phyloP scores from a whole-genome alignment of 2,113 vertebrate species.

The Hypocryptadius cinnamomeus region DNA sequence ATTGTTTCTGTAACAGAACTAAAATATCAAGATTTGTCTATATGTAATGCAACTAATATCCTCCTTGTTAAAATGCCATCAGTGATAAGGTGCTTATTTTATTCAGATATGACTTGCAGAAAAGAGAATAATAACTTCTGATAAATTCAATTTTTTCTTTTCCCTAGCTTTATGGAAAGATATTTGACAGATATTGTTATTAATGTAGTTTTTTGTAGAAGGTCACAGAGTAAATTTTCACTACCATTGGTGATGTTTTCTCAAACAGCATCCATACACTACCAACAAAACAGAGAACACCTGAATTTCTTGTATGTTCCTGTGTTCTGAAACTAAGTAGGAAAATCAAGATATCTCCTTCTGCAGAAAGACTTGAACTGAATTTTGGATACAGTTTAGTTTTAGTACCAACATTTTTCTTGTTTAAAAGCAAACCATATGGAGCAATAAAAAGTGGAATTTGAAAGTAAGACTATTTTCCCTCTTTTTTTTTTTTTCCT shows the following conservation, averaged over 20 bases:
- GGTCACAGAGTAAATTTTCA: background rate
- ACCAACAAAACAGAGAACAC: background rate
- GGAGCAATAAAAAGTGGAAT: background rate
- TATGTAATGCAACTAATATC: background rate
- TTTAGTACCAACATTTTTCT: background rate
- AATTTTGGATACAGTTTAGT: background rate
- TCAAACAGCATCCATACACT: background rate
- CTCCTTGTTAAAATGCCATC: background rate
- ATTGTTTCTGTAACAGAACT: background rate
- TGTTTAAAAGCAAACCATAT: background rate
- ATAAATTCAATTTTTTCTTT: background rate
- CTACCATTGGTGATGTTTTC: background rate
- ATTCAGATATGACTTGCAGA: background rate
- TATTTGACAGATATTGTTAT: background rate
- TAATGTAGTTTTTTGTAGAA: background rate
- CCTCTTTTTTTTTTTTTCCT: accelerated
- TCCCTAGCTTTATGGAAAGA: background rate
- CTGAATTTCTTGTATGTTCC: background rate
- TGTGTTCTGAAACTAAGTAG: background rate
- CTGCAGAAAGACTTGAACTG: background rate
- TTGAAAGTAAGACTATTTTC: background rate
- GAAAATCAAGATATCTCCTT: background rate
- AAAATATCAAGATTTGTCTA: background rate
- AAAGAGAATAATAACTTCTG: background rate
- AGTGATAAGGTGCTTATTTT: background rate